A percentile compares a stretch with the other conserved stretches of the same genome.
phyloP scores from a whole-genome alignment of 2,113 vertebrate species.

The Cygnus buccinator region DNA sequence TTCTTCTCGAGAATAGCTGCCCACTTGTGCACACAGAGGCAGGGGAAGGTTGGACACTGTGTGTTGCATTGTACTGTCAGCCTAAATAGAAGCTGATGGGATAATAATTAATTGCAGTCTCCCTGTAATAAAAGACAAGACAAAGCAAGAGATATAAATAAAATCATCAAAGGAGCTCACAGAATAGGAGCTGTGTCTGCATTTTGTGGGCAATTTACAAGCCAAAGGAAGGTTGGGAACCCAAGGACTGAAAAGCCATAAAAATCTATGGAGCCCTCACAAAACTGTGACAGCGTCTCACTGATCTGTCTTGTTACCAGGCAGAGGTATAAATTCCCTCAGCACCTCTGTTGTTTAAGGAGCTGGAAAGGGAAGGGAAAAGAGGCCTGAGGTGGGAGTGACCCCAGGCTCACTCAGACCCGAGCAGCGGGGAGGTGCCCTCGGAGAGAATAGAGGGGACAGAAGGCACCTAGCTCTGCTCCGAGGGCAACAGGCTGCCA shows the following conservation, averaged over 20 bases:
- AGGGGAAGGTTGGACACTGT: conserved; percentile 53
- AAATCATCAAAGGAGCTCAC: conserved; percentile 70
- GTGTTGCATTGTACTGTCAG: conserved; percentile 58
- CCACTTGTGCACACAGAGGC: conserved; percentile 31
- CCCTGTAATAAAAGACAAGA: conserved; percentile 76
- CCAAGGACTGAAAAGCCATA: conserved; percentile 71
- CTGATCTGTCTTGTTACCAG: conserved; percentile 69
- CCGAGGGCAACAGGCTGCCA: neutral
- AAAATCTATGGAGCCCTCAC: conserved; percentile 67
- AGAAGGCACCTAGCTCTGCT: conserved; percentile 29
- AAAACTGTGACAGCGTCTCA: conserved; percentile 38
- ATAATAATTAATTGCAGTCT: conserved; percentile 80
- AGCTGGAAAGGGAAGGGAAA: conserved; percentile 58
- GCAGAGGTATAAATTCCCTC: conserved; percentile 74
- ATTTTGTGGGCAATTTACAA: conserved; percentile 72
- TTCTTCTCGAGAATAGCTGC: conserved; percentile 62
- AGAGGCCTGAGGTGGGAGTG: conserved; percentile 3
- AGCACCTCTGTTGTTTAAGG: conserved; percentile 74
- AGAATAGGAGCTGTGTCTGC: conserved; percentile 71
- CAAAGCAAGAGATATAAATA: conserved; percentile 78
- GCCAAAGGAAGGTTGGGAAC: conserved; percentile 75
- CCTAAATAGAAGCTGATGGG: conserved; percentile 77
- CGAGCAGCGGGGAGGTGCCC: conserved; percentile 7
- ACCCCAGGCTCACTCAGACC: conserved; percentile 42
- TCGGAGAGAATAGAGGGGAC: neutral